Conservation (phyloP, 1,140 invertebrate genomes). For the Scaptomyza pallida region DNA sequence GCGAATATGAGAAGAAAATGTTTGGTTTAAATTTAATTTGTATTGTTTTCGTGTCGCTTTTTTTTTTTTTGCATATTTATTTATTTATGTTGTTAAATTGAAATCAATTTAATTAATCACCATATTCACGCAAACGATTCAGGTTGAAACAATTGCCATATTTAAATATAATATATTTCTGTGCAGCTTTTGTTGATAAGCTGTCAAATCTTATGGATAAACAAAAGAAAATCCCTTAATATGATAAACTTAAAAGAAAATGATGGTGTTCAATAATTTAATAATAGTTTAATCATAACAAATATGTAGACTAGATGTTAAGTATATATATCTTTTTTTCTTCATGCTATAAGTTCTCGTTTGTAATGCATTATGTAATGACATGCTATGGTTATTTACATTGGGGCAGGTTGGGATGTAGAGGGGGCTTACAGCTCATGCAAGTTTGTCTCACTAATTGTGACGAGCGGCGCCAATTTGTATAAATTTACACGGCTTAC, state of each 20-base stretch:
- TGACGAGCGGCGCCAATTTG: conserved; percentile 74
- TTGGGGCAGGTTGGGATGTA: background rate
- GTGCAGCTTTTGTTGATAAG: too few species aligned
- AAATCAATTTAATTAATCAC: conserved; percentile 74
- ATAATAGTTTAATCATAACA: conserved; percentile 1
- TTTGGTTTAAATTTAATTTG: conserved; percentile 30
- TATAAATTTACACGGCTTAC: conserved; percentile 70
- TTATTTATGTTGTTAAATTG: conserved; percentile 72
- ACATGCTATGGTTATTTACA: conserved; percentile 50
- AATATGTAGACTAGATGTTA: conserved; percentile 10
- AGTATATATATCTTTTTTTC: background rate
- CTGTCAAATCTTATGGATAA: too few species aligned
- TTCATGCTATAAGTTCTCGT: background rate
- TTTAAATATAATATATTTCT: too few species aligned
- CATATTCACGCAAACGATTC: conserved; percentile 37
- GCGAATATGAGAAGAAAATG: conserved; percentile 44
- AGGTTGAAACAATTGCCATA: conserved; percentile 8
- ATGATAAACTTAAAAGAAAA: conserved; percentile 9
- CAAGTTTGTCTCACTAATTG: conserved; percentile 75
- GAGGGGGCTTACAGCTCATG: conserved; percentile 57
- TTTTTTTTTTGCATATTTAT: conserved; percentile 18
- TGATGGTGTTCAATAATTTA: conserved; percentile 1
- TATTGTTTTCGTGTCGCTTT: conserved; percentile 11
- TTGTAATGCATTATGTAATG: conserved; percentile 47
- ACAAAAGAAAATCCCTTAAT: too few species aligned